Conservation (phyloP, 2,797 vertebrate genomes). For the Fistularia commersonii region DNA sequence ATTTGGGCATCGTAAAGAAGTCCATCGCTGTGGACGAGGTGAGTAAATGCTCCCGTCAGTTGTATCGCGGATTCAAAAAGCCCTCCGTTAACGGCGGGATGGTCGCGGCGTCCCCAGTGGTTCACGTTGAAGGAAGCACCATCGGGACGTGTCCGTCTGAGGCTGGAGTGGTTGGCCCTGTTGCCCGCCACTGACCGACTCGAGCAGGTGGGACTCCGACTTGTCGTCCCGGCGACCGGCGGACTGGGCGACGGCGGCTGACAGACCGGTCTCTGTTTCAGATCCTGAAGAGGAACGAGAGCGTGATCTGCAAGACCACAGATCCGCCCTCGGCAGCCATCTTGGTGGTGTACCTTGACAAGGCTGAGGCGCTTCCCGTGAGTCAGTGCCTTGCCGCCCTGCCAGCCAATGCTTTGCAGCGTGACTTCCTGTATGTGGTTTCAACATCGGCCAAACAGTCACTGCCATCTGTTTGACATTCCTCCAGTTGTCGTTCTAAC, state of each 20-base stretch:
- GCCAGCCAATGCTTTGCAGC: no score
- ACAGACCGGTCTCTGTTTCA: slow-evolving; percentile 38
- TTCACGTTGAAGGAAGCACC: slow-evolving; percentile 81
- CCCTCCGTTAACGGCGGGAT: neutral
- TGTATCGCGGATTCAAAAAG: slow-evolving; percentile 1
- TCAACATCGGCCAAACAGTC: slow-evolving; percentile 25
- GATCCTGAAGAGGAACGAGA: slow-evolving; percentile 83
- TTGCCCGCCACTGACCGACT: slow-evolving; percentile 76
- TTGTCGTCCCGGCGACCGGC: no score
- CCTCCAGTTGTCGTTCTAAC: slow-evolving; percentile 16
- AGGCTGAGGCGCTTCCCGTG: slow-evolving; percentile 93
- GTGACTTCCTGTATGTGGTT: no score
- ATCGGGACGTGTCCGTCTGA: slow-evolving; percentile 82
- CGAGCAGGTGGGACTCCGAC: slow-evolving; percentile 74
- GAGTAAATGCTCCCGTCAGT: slow-evolving; percentile 39
- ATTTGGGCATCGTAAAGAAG: slow-evolving; percentile 85
- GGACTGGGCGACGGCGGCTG: neutral
- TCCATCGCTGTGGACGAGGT: slow-evolving; percentile 82
- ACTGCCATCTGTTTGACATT: slow-evolving; percentile 40
- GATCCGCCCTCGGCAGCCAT: slow-evolving; percentile 86
- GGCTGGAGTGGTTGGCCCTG: slow-evolving; percentile 86
- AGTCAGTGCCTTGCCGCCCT: no score
- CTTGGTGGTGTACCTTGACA: slow-evolving; percentile 88
- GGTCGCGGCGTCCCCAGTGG: slow-evolving; percentile 75
- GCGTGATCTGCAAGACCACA: slow-evolving; percentile 65